Conservation (phyloP, 2,888 invertebrate species). For the Diarsia mendica region DNA sequence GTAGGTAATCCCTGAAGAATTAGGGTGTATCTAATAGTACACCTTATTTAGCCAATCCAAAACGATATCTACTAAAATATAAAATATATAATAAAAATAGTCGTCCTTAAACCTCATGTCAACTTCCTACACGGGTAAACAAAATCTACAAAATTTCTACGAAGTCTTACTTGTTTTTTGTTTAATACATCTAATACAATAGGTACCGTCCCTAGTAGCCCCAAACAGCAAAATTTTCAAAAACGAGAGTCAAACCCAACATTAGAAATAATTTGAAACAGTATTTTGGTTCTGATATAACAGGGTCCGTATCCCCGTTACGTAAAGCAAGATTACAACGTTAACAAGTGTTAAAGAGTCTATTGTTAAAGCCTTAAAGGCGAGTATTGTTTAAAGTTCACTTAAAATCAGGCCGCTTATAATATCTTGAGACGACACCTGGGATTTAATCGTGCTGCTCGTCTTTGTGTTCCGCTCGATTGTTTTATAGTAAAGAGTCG, state of each 20-base stretch:
- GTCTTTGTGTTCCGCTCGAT: slow-evolving; percentile 59
- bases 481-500: slow-evolving; percentile 53
- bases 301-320: slow-evolving; percentile 29
- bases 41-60: too few relatives aligned
- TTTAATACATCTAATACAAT: too few relatives aligned
- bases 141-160: neutral
- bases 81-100: too few relatives aligned
- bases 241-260: neutral
- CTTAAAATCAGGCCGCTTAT: slow-evolving; percentile 70
- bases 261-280: neutral
- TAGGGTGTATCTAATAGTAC: neutral
- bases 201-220: neutral
- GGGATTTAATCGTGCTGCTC: slow-evolving; percentile 66
- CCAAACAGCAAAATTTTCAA: neutral
- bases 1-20: neutral
- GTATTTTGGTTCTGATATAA: slow-evolving; percentile 2
- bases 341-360: slow-evolving; percentile 76
- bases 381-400: slow-evolving; percentile 78
- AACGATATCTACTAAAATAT: too few relatives aligned
- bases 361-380: slow-evolving; percentile 75
- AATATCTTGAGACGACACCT: slow-evolving; percentile 72
- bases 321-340: slow-evolving; percentile 76
- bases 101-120: neutral
- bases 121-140: neutral
- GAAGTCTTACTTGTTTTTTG: neutral